phyloP scores from a whole-genome alignment of 2,797 vertebrate genomes.

The Spinibarbus caldwelli region DNA sequence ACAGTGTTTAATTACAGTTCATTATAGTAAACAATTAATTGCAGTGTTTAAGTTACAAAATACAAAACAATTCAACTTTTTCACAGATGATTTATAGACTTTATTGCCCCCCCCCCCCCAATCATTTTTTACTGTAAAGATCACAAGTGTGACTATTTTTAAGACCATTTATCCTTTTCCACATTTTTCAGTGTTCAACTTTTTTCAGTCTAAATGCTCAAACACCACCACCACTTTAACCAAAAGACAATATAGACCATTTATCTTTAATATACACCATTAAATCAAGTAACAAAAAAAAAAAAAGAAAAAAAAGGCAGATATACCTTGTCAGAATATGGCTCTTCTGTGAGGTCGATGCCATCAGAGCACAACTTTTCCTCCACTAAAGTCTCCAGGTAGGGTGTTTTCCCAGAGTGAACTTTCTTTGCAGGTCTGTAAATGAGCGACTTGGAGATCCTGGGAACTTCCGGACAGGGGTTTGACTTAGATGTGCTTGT shows the following conservation, averaged over 20 bases:
- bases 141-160: not conserved
- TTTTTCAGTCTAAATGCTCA: too few relatives aligned
- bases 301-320: not conserved
- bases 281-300: not conserved
- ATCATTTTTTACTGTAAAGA: not conserved
- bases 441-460: slow-evolving; percentile 77
- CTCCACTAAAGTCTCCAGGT: slow-evolving; percentile 77
- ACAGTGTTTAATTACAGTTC: too few relatives aligned
- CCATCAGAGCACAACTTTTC: slow-evolving; percentile 80
- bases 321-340: slow-evolving; percentile 81
- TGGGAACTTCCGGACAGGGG: slow-evolving; percentile 65
- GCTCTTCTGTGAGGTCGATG: slow-evolving; percentile 82
- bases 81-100: not conserved
- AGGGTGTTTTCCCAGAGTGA: slow-evolving; percentile 69
- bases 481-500: slow-evolving; percentile 52
- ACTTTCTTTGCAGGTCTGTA: slow-evolving; percentile 76
- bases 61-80: not conserved
- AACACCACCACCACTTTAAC: too few relatives aligned
- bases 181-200: too few relatives aligned
- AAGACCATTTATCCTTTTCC: not conserved
- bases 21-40: too few relatives aligned
- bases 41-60: not conserved
- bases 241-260: not conserved
- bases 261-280: not conserved
- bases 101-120: too few relatives aligned